Conservation (phyloP, 2,888 invertebrate genomes). For the Pheosia tremula region DNA sequence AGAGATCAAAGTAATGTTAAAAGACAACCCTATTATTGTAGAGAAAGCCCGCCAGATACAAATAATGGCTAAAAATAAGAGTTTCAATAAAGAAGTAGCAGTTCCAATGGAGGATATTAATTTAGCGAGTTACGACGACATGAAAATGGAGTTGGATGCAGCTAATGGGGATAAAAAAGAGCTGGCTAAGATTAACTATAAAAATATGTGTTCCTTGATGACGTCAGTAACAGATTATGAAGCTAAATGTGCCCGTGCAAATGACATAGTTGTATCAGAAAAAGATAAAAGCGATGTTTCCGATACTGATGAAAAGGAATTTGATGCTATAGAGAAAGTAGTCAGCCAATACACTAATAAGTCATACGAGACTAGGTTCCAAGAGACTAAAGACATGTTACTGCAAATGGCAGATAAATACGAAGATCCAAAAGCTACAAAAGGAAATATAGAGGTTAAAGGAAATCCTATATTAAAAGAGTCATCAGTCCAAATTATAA, state of each 20-base stretch:
- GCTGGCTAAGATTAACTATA: constrained; percentile 64
- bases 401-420: constrained; percentile 65
- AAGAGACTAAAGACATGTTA: constrained; percentile 76
- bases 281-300: constrained; percentile 30
- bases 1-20: constrained; percentile 64
- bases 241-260: constrained; percentile 33
- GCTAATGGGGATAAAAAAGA: constrained; percentile 57
- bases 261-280: constrained; percentile 24
- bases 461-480: constrained; percentile 59
- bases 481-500: constrained; percentile 60
- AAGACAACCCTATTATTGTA: constrained; percentile 64
- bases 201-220: constrained; percentile 66
- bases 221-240: constrained; percentile 55
- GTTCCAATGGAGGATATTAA: constrained; percentile 68
- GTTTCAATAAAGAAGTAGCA: constrained; percentile 42
- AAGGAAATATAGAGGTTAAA: constrained; percentile 32
- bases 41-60: constrained; percentile 77
- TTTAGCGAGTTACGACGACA: constrained; percentile 52
- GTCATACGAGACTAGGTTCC: constrained; percentile 71
- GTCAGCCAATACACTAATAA: constrained; percentile 72
- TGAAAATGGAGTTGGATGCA: constrained; percentile 59
- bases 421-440: constrained; percentile 47
- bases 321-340: constrained; percentile 68
- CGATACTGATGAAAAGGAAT: constrained; percentile 59
- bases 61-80: constrained; percentile 53